Evolutionary conservation across 2,888 invertebrate genomes (phyloP), one percentile per base, ranked within the genome.

Genomic region (Stenichneumon culpator): DNA sequence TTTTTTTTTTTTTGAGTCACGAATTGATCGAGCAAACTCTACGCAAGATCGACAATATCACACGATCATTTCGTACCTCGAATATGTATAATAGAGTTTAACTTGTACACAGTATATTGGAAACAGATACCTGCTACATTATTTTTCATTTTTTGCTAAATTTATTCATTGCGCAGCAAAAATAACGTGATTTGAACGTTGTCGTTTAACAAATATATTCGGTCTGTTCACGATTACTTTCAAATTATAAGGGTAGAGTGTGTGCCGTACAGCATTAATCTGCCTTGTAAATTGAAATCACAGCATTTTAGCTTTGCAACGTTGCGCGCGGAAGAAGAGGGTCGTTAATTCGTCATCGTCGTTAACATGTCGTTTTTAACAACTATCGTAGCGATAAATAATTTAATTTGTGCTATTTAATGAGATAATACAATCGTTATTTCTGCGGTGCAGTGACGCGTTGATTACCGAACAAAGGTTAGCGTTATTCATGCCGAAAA

Each of bases 81-180:
- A 77, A 52, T 63, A 74, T 54, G 47, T 70, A 74, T 67, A 79
- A 78, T 78, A 82, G 83, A 69, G 75, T 74, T 83, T 81, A 86
- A 82, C 74, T 86, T 86, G 81, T 86, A 85, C 85, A 85, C 83
- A 81, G 82, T 75, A 74, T 70, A 82, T 86, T 86, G 79, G 63
- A 78, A 88, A 87, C 84, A 83, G 73, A 82, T 81, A 86, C 83
- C 80, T 77, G 74, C 84, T 87, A 87, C 79, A 86, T 81, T 60
- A 4, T 60, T 60, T 60, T 60, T 63, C 28, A 5, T 63, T 28
- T 63, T 68, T 86, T 50, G 74, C 87, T 84, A 84, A 70, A 77
- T 84, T 83, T 69, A 83, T 87, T 84, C 86, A 87, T 89, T 87
- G 89, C 87, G 85, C 88, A 88, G 88, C 86, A 87, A 89, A 89